Percentiles rank a stretch among this genome's conserved stretches.
phyloP scores from a whole-genome alignment of 2,113 vertebrate species.

The Python bivittatus region DNA sequence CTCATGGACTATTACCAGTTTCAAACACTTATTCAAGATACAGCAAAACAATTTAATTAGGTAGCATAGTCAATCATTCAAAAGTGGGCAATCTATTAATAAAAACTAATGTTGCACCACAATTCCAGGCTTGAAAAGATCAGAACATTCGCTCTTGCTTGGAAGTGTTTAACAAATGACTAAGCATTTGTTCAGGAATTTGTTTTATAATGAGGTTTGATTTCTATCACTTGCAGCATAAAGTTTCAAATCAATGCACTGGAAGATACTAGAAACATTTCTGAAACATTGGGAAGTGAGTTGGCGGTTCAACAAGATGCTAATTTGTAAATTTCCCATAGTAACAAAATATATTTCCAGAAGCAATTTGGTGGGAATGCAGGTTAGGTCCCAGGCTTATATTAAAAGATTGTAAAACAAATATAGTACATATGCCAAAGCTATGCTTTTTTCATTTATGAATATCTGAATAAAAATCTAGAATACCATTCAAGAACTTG shows the following conservation, averaged over 20 bases:
- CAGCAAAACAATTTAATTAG: neutral
- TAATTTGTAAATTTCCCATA: neutral
- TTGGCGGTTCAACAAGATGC: neutral
- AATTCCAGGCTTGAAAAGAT: neutral
- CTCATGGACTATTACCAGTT: neutral
- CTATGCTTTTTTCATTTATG: neutral
- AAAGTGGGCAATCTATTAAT: neutral
- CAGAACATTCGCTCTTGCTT: neutral
- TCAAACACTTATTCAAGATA: neutral
- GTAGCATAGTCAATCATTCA: neutral
- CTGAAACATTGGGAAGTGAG: neutral
- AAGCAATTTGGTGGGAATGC: neutral
- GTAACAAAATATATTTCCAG: neutral
- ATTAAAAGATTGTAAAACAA: neutral
- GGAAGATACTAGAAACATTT: neutral
- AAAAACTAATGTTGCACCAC: neutral
- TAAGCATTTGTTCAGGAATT: neutral
- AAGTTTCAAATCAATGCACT: neutral
- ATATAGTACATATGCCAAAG: neutral
- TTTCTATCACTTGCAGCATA: neutral
- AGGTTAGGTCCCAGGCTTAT: neutral
- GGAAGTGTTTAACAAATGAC: neutral
- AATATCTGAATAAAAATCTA: neutral
- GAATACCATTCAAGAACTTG: neutral
- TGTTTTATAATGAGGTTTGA: neutral